Base-by-base conservation (phyloP, 2,888 invertebrate genomes). In the Volucella bombylans region DNA sequence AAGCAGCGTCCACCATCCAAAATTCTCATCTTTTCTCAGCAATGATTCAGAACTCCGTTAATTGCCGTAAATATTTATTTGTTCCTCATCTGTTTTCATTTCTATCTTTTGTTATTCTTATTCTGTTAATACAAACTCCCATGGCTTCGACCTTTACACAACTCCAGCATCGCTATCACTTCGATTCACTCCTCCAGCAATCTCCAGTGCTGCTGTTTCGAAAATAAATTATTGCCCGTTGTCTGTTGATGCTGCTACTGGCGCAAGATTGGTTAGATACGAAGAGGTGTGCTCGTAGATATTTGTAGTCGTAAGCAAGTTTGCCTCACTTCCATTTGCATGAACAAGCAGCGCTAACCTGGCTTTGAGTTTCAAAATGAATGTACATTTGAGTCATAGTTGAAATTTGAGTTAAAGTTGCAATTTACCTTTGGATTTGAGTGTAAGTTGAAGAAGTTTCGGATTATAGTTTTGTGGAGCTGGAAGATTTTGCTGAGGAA, bases 31-130 rank as follows among this genome's bases (percentile, higher is more conserved):
- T n/a, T 14, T 54, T 47, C 18, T 18, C 54, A 54, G 45, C 65
- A 14, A 65, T 15, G 50, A 82, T 80, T 31, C 31, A 31, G 71
- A 81, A 76, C 59, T 39, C 67, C 64, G 76, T 76, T 85, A 81
- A 85, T 85, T 80, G 81, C 72, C 67, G 71, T 77, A 72, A 76
- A 85, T 85, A 85, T 85, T 81, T 85, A 81, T 85, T 85, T 76
- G 67, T 76, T 77, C 47, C 67, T 45, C 65, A 80, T 83, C 77
- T 77, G 71, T 77, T 82, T 82, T 71, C 65, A 55, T 72, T 83
- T 69, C 15, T 31, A 71, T 69, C 64, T 61, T 65, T 78, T 78
- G 72, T 73, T 82, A 43, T 78, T 79, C 54, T 67, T 62, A 15
- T 31, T 31, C 31, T 69, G 69, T 72, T 64, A 15, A 49, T 50